Conservation (phyloP, 2,113 vertebrate genomes). For the Ptychochromis oligacanthus region DNA sequence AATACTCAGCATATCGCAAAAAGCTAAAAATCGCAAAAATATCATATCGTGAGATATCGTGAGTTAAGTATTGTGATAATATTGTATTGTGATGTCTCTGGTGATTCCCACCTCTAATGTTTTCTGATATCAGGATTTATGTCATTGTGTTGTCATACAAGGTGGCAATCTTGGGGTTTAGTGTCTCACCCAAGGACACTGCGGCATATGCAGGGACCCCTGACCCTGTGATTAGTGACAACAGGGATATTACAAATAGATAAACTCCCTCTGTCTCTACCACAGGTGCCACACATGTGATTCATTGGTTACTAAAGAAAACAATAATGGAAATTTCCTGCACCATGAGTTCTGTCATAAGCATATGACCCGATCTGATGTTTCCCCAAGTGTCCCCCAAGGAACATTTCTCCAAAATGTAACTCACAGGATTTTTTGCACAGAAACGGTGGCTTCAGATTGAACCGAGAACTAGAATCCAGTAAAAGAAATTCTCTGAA, state of each 20-base stretch:
- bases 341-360: neutral
- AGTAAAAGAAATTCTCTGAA: fast-evolving
- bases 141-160: neutral
- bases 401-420: neutral
- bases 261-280: no score
- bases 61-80: no score
- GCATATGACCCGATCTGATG: fast-evolving
- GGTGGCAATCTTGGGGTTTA: neutral
- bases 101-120: no score
- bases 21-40: no score
- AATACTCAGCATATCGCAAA: no score
- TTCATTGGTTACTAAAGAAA: neutral
- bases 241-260: fast-evolving
- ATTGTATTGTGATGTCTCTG: no score
- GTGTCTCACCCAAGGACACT: neutral
- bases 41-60: no score
- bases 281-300: neutral
- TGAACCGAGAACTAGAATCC: neutral
- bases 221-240: fast-evolving
- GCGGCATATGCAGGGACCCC: neutral
- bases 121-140: neutral
- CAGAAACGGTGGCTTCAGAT: neutral
- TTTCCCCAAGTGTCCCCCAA: neutral
- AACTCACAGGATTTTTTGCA: neutral
- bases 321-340: neutral